Base-by-base conservation (phyloP, 2,888 invertebrate species). In the Limulus polyphemus region DNA sequence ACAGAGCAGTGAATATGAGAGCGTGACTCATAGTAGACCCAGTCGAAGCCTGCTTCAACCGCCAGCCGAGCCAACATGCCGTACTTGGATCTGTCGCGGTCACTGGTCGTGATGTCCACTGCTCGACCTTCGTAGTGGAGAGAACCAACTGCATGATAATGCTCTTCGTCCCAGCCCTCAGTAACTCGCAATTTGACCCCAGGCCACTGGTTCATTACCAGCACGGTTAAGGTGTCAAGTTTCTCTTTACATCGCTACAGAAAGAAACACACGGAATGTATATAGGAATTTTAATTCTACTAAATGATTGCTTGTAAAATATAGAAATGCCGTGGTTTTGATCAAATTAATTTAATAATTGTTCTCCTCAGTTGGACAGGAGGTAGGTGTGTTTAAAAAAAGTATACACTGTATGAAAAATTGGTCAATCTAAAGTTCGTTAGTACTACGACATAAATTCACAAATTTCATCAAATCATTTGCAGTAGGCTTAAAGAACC, bases 151-250 rank as follows among this genome's bases (percentile, higher is more conserved):
- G 84, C 80, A 75, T 90, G 87, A 62, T 84, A 83, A 73, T 88
- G 88, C 56, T 77, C 76, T 76, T 94, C 94, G 74, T 92, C 91
- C 93, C 94, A 97, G 62, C 91, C 93, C 77, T 95, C 94, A 68
- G 88, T 92, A 68, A 97, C 95, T 62, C 93, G 81, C 72, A 97
- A 82, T 71, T 85, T 83, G 65, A 94, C 87, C n/a, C 92, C 90
- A 0, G 93, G 94, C 95, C 95, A 97, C 77, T 92, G 90, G 81
- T 95, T 95, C 91, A 93, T 91, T 77, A 97, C 95, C 72, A 91
- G 89, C 75, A 94, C 90, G 60, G 94, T 92, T 74, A 97, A 79
- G 63, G 89, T 90, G 79, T 94, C 91, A 72, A 97, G 79, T 78
- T 90, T 93, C 79, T 95, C 95, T 77, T 90, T 92, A 79, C 93